These are phyloP conservation scores for Galeopterus variegatus DNA, from an alignment of 2,113 vertebrate species.

Conservation along the genomic window DNA sequence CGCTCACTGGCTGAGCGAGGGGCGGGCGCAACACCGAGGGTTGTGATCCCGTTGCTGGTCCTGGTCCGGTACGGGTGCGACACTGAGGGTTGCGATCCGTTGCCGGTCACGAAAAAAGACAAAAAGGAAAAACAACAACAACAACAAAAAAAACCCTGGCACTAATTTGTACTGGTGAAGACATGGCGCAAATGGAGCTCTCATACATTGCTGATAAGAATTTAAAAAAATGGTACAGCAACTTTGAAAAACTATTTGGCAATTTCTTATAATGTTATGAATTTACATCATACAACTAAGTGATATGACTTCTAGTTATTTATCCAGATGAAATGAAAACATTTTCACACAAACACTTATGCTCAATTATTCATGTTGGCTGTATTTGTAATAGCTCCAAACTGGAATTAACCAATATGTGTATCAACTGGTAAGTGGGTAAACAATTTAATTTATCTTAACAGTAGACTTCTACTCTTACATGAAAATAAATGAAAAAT, in stretches of 20 bases:
- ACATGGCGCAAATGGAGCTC: neutral
- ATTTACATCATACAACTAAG: neutral
- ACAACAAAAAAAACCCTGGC: too few species aligned
- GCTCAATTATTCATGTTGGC: neutral
- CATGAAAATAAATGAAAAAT: neutral
- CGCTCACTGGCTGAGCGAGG: too few species aligned
- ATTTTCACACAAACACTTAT: neutral
- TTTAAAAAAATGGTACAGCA: neutral
- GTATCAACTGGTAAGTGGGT: neutral
- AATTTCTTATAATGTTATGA: constrained; percentile 26
- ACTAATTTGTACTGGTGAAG: neutral
- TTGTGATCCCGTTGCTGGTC: too few species aligned
- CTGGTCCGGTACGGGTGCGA: too few species aligned
- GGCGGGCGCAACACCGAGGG: too few species aligned
- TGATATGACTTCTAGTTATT: neutral
- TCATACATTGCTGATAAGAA: neutral
- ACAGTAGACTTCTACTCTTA: neutral
- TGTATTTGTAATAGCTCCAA: neutral
- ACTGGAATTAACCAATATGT: neutral
- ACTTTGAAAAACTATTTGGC: neutral
- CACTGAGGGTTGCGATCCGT: too few species aligned
- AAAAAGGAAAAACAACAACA: too few species aligned
- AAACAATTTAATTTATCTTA: neutral
- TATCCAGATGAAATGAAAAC: constrained; percentile 41
- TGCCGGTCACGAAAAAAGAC: too few species aligned